Conservation (phyloP, 2,113 vertebrate genomes). For the Anhinga anhinga region DNA sequence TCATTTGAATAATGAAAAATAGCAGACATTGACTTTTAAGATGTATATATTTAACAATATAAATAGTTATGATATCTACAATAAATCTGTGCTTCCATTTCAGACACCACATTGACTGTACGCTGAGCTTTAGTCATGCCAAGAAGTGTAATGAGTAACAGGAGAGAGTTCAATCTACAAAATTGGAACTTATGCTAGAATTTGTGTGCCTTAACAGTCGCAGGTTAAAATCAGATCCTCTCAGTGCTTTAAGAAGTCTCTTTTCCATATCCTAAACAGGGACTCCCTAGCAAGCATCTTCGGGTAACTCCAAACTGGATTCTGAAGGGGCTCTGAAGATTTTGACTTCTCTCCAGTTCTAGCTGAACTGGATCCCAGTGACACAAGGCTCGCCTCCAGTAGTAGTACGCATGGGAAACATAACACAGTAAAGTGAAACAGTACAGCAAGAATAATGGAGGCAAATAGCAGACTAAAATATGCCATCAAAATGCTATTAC, state of each 20-base stretch:
- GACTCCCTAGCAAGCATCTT: not conserved
- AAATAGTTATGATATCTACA: not conserved
- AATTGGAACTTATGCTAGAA: not conserved
- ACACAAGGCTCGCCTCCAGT: not conserved
- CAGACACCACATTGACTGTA: not conserved
- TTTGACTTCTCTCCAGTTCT: not conserved
- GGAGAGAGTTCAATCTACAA: not conserved
- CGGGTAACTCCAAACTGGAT: not conserved
- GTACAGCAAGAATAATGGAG: not conserved
- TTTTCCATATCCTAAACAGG: not conserved
- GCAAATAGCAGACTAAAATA: not conserved
- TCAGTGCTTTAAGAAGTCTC: not conserved
- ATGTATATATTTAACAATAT: not conserved
- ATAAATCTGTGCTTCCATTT: not conserved
- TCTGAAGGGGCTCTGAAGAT: not conserved
- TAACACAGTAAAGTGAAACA: not conserved
- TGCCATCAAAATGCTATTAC: not conserved
- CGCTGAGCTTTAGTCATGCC: not conserved
- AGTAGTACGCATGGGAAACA: accelerated
- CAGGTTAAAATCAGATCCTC: not conserved
- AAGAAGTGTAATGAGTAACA: not conserved
- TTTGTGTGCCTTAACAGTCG: not conserved
- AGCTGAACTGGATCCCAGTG: not conserved
- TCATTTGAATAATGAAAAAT: not conserved
- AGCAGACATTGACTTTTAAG: not conserved